These are phyloP conservation scores for Geothlypis trichas DNA, from an alignment of 2,113 vertebrate species.

Conservation along the genomic window DNA sequence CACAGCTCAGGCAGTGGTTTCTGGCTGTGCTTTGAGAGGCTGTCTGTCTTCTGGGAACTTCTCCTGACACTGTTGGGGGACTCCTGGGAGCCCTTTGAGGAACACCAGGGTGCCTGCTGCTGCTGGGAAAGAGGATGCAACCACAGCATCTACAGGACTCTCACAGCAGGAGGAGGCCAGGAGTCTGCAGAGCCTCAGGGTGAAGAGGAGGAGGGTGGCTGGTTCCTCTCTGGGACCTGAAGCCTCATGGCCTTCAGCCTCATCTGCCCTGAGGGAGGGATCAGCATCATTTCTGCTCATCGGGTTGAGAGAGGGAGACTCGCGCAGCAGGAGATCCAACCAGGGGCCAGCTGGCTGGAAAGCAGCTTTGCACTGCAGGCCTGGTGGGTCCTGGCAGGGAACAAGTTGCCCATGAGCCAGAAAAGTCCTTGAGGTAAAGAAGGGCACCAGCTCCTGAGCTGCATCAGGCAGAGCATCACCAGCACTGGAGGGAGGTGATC, in stretches of 20 bases:
- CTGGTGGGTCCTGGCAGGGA: neutral
- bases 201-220: neutral
- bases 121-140: neutral
- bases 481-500: neutral
- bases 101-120: neutral
- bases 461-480: accelerated
- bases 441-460: neutral
- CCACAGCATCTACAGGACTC: neutral
- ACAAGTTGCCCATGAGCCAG: neutral
- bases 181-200: neutral
- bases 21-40: neutral
- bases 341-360: neutral
- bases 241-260: neutral
- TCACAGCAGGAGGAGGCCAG: neutral
- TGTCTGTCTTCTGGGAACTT: slow-evolving; percentile 6
- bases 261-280: neutral
- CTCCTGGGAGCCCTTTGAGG: neutral
- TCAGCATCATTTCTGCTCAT: neutral
- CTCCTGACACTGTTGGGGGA: neutral
- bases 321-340: neutral
- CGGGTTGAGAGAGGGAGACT: accelerated
- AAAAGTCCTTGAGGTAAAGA: neutral
- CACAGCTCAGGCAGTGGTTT: neutral
- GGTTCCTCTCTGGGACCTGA: neutral
- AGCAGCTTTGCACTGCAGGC: neutral